Percentiles rank a stretch among this genome's conserved stretches.
phyloP scores from a whole-genome alignment of 2,888 invertebrate genomes.

The Epinotia demarniana region DNA sequence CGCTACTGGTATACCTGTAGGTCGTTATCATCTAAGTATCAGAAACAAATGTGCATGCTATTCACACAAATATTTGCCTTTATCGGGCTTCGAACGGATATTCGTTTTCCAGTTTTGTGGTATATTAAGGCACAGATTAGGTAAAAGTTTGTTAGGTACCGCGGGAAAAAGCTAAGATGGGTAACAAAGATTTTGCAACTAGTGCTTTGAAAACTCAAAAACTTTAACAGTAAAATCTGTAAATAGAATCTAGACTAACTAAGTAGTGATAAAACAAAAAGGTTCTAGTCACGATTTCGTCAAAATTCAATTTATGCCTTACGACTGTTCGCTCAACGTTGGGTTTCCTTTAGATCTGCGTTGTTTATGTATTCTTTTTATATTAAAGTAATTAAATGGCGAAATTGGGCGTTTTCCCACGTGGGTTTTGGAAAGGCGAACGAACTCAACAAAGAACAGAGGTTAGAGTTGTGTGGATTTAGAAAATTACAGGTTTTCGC shows the following conservation, averaged over 20 bases:
- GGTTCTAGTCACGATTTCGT: not conserved
- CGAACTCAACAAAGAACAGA: constrained; percentile 33
- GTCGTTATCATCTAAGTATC: no score
- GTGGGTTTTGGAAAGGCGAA: constrained; percentile 34
- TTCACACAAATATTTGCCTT: no score
- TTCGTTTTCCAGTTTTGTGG: no score
- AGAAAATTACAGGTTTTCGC: constrained; percentile 20
- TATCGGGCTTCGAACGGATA: no score
- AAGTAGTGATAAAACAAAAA: not conserved
- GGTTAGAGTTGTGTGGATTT: constrained; percentile 30
- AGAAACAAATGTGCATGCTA: no score
- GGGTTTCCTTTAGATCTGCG: not conserved
- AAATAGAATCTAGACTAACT: constrained; percentile 17
- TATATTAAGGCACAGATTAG: no score
- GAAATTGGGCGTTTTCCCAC: constrained; percentile 43
- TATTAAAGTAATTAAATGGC: constrained; percentile 20
- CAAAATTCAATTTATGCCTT: not conserved
- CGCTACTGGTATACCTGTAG: no score
- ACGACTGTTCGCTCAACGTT: not conserved
- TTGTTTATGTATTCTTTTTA: not conserved
- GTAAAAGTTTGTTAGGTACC: no score
- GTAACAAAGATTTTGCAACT: no score
- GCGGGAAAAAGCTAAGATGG: no score
- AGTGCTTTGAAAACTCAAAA: no score
- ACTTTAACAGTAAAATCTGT: not conserved